Evolutionary conservation across 2,888 invertebrate genomes (phyloP), one percentile per base, ranked within the genome.

Genomic region (Eupeodes luniger): DNA sequence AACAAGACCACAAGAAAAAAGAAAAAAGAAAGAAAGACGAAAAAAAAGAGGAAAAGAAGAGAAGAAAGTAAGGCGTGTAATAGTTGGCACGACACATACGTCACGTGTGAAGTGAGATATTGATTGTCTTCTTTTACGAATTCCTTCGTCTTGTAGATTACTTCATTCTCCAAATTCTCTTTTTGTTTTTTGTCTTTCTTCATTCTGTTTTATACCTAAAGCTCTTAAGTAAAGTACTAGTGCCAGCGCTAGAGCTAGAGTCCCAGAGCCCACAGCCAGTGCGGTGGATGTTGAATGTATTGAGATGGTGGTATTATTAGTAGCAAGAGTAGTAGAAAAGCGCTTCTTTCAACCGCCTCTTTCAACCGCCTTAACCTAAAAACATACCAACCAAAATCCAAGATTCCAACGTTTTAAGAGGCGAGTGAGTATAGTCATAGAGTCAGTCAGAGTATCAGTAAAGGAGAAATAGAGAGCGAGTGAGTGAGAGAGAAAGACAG

Each of bases 321-420:
- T 59, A 16, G 4, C 14, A 51, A 34, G 47, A 72, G 72, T 47
- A 47, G 57, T 44, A 19, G 14, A 44, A 47, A 55, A 70, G 55
- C 44, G 53, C 69, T 64, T 51, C 69, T 67, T 67, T 67, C 80
- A 75, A 67, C 59, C 74, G 66, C 69, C 70, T 51, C 69, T 67
- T 67, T 67, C 80, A 75, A 67, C 59, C 74, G 66, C 62, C 78
- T 57, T 75, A 79, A 79, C 67, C 74, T 69, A 75, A 79, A 75
- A 86, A 79, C 62, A 47, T 62, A 34, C 44, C 27, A 64, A 40
- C 74, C 27, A 59, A 27, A 81, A 44, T 75, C 75, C 57, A 59
- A 36, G 9, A 49, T 44, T 9, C 14, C 14, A 36, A 27, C 16
- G 40, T 12, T 3, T 0, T 19, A 47, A 19, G 11, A 47, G 5